These are phyloP conservation scores for Caenorhabditis plicata DNA, from an alignment of 2,888 invertebrate genomes.

Conservation along the genomic window DNA sequence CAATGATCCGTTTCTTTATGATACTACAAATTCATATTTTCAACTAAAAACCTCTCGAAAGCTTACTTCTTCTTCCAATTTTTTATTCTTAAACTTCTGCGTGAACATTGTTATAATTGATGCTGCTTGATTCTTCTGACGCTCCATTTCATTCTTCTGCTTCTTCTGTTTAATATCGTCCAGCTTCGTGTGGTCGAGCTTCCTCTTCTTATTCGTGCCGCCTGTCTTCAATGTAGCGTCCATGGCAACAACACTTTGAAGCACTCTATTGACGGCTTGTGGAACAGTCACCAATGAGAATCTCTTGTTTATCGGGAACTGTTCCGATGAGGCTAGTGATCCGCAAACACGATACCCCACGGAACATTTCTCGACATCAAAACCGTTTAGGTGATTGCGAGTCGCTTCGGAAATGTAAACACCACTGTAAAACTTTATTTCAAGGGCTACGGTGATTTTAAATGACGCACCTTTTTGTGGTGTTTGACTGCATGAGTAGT, in stretches of 20 bases:
- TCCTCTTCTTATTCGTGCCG: conserved; percentile 33
- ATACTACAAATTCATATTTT: too few species aligned
- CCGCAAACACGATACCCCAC: conserved; percentile 31
- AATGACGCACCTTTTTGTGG: conserved; percentile 29
- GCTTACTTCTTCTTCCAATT: conserved; percentile 25
- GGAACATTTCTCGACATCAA: conserved; percentile 29
- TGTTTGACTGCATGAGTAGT: conserved; percentile 49
- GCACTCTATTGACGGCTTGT: conserved; percentile 59
- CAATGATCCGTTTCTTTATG: conserved; percentile 63
- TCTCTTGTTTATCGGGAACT: conserved; percentile 45
- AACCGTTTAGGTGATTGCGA: conserved; percentile 31
- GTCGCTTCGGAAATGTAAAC: conserved; percentile 47
- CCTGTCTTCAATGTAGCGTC: conserved; percentile 33
- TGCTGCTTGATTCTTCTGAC: conserved; percentile 13
- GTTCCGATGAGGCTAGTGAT: conserved; percentile 16
- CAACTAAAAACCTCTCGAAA: too few species aligned
- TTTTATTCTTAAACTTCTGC: conserved; percentile 18
- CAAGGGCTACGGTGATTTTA: neutral
- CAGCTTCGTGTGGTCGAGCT: neutral
- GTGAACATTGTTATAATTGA: conserved; percentile 17
- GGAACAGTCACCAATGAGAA: conserved; percentile 62
- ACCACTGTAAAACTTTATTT: conserved; percentile 25
- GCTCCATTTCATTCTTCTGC: conserved; percentile 19
- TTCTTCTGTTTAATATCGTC: conserved; percentile 1
- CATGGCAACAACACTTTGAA: conserved; percentile 42